phyloP scores from a whole-genome alignment of 2,113 vertebrate species.

The Herpailurus yagouaroundi region DNA sequence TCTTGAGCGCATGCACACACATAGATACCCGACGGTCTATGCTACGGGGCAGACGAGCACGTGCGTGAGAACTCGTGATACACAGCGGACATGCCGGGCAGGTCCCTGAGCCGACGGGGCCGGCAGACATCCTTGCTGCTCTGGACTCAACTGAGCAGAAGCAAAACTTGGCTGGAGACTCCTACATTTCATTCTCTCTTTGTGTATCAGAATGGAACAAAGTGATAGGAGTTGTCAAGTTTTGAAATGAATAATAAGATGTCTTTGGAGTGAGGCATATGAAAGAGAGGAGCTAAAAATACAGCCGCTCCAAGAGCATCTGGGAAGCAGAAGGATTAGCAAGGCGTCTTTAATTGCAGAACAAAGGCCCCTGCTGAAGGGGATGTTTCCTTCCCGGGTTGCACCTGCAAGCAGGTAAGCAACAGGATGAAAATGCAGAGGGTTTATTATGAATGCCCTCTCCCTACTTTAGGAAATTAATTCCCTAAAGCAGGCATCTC shows the following conservation, averaged over 20 bases:
- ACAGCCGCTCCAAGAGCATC: slow-evolving; percentile 62
- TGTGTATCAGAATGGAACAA: slow-evolving; percentile 44
- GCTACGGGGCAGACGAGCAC: rapidly evolving
- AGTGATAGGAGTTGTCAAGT: slow-evolving; percentile 68
- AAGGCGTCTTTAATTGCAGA: slow-evolving; percentile 57
- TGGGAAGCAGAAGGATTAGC: slow-evolving; percentile 74
- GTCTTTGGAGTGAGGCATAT: slow-evolving; percentile 59
- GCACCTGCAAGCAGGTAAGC: slow-evolving; percentile 69
- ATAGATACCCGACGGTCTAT: neutral
- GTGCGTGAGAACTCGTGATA: neutral
- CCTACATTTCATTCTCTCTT: neutral
- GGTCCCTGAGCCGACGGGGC: rapidly evolving
- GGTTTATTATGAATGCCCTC: neutral
- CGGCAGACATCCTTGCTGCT: neutral
- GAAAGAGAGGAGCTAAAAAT: slow-evolving; percentile 78
- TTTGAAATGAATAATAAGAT: slow-evolving; percentile 76
- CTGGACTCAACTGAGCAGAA: neutral
- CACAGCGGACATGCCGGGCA: neutral
- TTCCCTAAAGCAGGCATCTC: neutral
- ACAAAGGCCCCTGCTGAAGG: slow-evolving; percentile 61
- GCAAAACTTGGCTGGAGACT: slow-evolving; percentile 8
- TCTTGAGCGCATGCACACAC: rapidly evolving
- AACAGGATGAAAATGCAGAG: neutral
- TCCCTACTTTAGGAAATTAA: neutral
- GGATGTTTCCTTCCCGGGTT: neutral